These are phyloP conservation scores for Pristionchus pacificus DNA, from an alignment of 1,140 invertebrate species.

Conservation along the genomic window DNA sequence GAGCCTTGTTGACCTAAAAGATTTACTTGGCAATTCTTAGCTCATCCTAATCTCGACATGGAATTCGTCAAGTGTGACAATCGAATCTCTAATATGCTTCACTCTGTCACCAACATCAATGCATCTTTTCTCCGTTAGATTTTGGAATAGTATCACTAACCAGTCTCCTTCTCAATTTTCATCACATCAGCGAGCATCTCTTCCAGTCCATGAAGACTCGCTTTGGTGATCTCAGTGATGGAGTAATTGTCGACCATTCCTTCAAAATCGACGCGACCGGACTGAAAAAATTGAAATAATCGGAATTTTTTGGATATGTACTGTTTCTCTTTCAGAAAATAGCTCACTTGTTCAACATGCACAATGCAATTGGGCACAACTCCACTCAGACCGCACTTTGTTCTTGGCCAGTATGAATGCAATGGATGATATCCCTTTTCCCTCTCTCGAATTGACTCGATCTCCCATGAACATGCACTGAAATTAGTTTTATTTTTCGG, in stretches of 20 bases:
- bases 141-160: constrained; percentile 18
- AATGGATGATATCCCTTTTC: constrained; percentile 41
- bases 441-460: constrained; percentile 35
- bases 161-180: constrained; percentile 42
- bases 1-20: constrained; percentile 44
- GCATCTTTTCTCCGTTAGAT: no score
- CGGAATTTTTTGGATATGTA: not conserved
- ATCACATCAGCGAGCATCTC: constrained; percentile 43
- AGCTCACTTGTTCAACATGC: constrained; percentile 49
- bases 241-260: constrained; percentile 46
- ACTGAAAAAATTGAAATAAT: no score
- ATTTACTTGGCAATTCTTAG: no score
- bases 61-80: no score
- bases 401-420: constrained; percentile 44
- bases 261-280: constrained; percentile 28
- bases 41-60: no score
- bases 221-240: constrained; percentile 46
- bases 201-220: constrained; percentile 43
- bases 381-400: no score
- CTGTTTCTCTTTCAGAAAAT: no score
- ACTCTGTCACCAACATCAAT: no score
- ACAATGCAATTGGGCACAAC: constrained; percentile 45
- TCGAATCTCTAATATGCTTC: no score
- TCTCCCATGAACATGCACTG: constrained; percentile 43
- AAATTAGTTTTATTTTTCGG: no score